Conservation (phyloP, 2,113 vertebrate species). For the Maccullochella peelii region DNA sequence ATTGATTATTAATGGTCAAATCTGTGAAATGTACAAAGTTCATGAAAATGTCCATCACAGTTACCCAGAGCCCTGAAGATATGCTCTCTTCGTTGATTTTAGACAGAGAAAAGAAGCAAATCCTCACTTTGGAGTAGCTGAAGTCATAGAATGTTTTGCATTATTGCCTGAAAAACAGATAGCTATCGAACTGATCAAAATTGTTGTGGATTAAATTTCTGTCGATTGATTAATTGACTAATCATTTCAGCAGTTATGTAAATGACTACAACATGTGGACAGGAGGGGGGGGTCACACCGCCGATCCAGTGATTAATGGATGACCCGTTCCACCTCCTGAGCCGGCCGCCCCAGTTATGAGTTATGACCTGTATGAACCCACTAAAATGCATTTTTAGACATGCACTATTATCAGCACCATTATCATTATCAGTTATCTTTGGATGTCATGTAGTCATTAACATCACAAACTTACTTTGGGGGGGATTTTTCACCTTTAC, state of each 20-base stretch:
- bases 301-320: too few species aligned
- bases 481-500: too few species aligned
- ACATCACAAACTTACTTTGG: too few species aligned
- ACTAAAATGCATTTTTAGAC: not conserved
- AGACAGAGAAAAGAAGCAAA: not conserved
- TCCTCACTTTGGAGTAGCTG: not conserved
- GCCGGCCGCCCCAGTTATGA: too few species aligned
- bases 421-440: not conserved
- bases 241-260: constrained; percentile 3
- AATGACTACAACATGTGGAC: too few species aligned
- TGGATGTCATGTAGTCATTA: not conserved
- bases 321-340: too few species aligned
- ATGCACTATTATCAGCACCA: not conserved
- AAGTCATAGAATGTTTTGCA: not conserved
- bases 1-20: not conserved
- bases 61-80: not conserved
- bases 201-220: not conserved
- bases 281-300: too few species aligned
- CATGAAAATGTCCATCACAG: not conserved
- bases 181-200: not conserved
- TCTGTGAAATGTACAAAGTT: not conserved
- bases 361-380: too few species aligned
- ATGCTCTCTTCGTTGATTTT: not conserved
- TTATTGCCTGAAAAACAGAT: not conserved
- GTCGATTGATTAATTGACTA: not conserved